Percentiles rank a stretch among this genome's conserved stretches.
Evolutionary conservation across 2,888 invertebrate genomes (phyloP).

Genomic region (Sussaba pulchella): DNA sequence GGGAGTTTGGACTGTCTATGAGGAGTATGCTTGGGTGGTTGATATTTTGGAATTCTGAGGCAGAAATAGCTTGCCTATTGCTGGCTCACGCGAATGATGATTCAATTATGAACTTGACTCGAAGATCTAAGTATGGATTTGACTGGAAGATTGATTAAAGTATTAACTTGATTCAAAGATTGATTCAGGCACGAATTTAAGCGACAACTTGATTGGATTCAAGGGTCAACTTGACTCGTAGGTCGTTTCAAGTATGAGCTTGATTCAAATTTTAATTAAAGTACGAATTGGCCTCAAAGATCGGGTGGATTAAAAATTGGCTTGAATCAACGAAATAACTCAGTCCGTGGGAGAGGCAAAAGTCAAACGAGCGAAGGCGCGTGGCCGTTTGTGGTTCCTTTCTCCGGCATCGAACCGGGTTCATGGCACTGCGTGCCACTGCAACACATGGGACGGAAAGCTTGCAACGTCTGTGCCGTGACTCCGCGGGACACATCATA

Average conservation of each 20-base stretch:
- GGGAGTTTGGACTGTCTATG: neutral
- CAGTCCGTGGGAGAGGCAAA: neutral
- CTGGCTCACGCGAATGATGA: neutral
- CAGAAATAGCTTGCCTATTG: neutral
- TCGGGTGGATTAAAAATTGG: neutral
- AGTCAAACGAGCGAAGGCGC: slow-evolving; percentile 16
- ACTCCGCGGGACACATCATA: slow-evolving; percentile 22
- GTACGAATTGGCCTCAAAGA: neutral
- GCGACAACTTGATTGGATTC: neutral
- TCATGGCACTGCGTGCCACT: slow-evolving; percentile 28
- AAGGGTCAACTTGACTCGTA: neutral
- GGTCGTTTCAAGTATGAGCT: neutral
- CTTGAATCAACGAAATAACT: slow-evolving; percentile 34
- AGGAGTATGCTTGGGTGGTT: neutral
- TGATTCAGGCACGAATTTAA: neutral
- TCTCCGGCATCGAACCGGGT: slow-evolving; percentile 27
- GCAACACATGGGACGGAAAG: slow-evolving; percentile 10
- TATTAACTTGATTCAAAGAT: neutral
- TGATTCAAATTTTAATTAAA: neutral
- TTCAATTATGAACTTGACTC: neutral
- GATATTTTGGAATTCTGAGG: neutral
- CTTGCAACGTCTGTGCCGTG: slow-evolving; percentile 20
- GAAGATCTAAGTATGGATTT: neutral
- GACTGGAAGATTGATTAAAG: neutral
- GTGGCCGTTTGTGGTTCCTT: slow-evolving; percentile 32